These are phyloP conservation scores for Matsumyia berberina DNA, from an alignment of 2,888 invertebrate species.

Conservation along the genomic window DNA sequence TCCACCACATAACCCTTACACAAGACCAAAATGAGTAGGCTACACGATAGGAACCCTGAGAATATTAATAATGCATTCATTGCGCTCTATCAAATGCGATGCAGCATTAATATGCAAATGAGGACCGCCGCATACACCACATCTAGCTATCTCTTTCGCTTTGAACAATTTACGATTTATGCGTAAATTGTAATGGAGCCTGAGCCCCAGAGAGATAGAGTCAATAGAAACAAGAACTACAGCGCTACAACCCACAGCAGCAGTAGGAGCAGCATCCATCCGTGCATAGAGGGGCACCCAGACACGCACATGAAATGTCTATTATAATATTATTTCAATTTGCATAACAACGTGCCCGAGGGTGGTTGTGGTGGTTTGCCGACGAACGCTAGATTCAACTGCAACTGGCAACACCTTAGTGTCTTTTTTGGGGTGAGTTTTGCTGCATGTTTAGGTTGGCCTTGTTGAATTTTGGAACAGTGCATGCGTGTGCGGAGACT, in stretches of 20 bases:
- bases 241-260: slow-evolving; percentile 10
- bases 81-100: slow-evolving; percentile 58
- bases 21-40: slow-evolving; percentile 33
- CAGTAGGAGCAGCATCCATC: slow-evolving; percentile 10
- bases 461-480: slow-evolving; percentile 30
- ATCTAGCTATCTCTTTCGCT: slow-evolving; percentile 4
- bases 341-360: slow-evolving; percentile 71
- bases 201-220: slow-evolving; percentile 43
- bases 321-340: slow-evolving; percentile 76
- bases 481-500: slow-evolving; percentile 1
- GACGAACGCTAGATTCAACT: slow-evolving; percentile 21
- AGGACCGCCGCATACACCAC: slow-evolving; percentile 33
- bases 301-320: slow-evolving; percentile 69
- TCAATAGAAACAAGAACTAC: slow-evolving; percentile 49
- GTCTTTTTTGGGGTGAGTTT: background rate
- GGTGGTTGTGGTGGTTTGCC: slow-evolving; percentile 47
- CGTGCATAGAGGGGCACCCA: slow-evolving; percentile 30
- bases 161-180: slow-evolving; percentile 75
- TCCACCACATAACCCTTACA: slow-evolving; percentile 40
- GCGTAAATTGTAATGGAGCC: slow-evolving; percentile 72
- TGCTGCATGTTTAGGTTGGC: background rate
- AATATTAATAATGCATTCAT: slow-evolving; percentile 74
- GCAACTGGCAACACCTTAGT: slow-evolving; percentile 58
- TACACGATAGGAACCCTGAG: slow-evolving; percentile 41
- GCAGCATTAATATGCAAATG: slow-evolving; percentile 75